These are phyloP conservation scores for Pseudanteris insignis DNA, from an alignment of 2,888 invertebrate genomes.

Conservation along the genomic window DNA sequence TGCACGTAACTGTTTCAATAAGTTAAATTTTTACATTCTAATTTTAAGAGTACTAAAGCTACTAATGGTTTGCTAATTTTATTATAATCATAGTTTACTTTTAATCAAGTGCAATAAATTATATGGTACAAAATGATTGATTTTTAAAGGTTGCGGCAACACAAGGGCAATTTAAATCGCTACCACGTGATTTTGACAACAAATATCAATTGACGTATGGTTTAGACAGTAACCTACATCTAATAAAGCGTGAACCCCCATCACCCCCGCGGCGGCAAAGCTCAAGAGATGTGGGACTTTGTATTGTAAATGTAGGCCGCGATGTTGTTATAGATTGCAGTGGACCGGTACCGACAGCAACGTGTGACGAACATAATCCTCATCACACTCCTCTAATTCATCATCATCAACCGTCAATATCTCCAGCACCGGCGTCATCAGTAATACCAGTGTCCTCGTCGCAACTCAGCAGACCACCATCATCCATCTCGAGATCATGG, in stretches of 20 bases:
- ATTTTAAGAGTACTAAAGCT: too few relatives aligned
- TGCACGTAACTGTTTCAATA: too few relatives aligned
- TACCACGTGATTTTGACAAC: slow-evolving; percentile 69
- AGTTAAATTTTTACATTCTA: too few relatives aligned
- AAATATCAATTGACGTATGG: slow-evolving; percentile 68
- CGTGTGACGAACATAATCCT: slow-evolving; percentile 60
- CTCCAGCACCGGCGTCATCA: slow-evolving; percentile 70
- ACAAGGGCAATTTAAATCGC: slow-evolving; percentile 69
- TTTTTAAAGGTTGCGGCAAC: slow-evolving; percentile 58
- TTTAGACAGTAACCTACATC: slow-evolving; percentile 73
- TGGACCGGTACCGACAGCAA: slow-evolving; percentile 67
- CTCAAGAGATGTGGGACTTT: slow-evolving; percentile 57
- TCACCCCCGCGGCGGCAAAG: slow-evolving; percentile 82
- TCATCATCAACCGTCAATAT: slow-evolving; percentile 48
- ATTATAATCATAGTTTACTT: too few relatives aligned
- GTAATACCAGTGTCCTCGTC: slow-evolving; percentile 73
- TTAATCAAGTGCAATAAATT: too few relatives aligned
- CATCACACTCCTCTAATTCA: slow-evolving; percentile 55
- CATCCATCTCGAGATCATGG: slow-evolving; percentile 70
- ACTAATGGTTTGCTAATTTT: too few relatives aligned
- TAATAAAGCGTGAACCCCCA: slow-evolving; percentile 81
- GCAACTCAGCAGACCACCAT: slow-evolving; percentile 67
- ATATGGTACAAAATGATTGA: neutral
- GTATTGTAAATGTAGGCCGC: slow-evolving; percentile 50
- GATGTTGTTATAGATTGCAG: slow-evolving; percentile 66